Evolutionary conservation across 2,113 vertebrate species (phyloP).

Genomic region (Phylloscopus whistleri): DNA sequence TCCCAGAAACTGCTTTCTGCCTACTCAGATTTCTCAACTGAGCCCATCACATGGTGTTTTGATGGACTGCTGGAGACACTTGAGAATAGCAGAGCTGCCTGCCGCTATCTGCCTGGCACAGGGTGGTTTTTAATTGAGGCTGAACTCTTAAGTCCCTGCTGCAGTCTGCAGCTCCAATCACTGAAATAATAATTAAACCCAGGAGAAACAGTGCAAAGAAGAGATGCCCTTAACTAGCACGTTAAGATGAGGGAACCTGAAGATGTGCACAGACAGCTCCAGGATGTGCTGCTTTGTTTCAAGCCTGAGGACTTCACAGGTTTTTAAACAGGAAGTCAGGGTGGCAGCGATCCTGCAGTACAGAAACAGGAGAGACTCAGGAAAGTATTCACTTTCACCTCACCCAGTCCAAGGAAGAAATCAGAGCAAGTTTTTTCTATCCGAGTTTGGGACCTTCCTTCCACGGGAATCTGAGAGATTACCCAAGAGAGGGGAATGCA

Average conservation of each 20-base stretch:
- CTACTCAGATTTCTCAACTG: slow-evolving; percentile 57
- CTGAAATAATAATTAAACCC: slow-evolving; percentile 51
- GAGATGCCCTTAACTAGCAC: background rate
- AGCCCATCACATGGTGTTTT: slow-evolving; percentile 9
- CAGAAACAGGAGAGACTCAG: background rate
- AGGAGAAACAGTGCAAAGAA: slow-evolving; percentile 14
- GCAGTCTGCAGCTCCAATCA: slow-evolving; percentile 38
- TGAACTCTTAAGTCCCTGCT: slow-evolving; percentile 43
- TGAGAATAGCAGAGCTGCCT: slow-evolving; percentile 33
- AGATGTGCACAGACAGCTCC: background rate
- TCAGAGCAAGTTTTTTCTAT: background rate
- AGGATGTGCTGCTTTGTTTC: background rate
- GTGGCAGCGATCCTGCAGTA: background rate
- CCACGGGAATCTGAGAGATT: background rate
- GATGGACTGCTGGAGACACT: slow-evolving; percentile 38
- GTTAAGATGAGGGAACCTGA: background rate
- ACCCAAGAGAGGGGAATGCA: background rate
- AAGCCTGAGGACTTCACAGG: background rate
- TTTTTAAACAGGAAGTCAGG: background rate
- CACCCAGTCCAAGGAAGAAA: background rate
- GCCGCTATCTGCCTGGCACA: slow-evolving; percentile 36
- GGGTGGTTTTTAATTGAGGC: slow-evolving; percentile 40
- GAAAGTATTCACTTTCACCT: background rate
- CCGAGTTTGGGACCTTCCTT: background rate
- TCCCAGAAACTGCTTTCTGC: slow-evolving; percentile 61